Percentiles rank a stretch among this genome's conserved stretches.
Conservation (phyloP, 2,797 vertebrate species). For the Sebastes taczanowskii region DNA sequence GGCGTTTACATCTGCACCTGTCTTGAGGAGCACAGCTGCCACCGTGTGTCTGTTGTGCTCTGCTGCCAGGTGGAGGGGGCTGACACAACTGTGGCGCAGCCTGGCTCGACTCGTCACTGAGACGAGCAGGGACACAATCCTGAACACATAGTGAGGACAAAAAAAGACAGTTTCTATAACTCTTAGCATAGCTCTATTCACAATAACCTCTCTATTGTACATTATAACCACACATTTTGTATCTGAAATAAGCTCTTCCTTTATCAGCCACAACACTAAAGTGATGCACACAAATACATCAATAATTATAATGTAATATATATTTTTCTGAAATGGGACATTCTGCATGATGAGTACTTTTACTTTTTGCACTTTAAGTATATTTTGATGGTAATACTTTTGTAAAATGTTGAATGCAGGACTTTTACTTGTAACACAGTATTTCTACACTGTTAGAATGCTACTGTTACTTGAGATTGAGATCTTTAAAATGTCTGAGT, state of each 20-base stretch:
- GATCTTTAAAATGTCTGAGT: too few species aligned
- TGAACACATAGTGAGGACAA: constrained; percentile 58
- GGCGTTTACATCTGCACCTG: constrained; percentile 90
- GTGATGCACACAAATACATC: too few species aligned
- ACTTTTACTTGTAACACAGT: too few species aligned
- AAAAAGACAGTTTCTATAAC: not conserved
- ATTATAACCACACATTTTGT: not conserved
- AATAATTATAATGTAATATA: too few species aligned
- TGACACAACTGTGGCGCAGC: constrained; percentile 90
- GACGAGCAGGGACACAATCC: constrained; percentile 91
- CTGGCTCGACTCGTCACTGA: constrained; percentile 90
- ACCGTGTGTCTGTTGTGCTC: constrained; percentile 86
- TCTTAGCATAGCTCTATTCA: not conserved
- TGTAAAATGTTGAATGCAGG: too few species aligned
- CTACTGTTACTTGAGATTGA: too few species aligned
- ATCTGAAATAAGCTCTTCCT: not conserved
- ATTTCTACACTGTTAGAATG: too few species aligned
- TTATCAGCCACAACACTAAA: too few species aligned
- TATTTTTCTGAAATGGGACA: too few species aligned
- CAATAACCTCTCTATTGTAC: not conserved
- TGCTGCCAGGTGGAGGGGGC: constrained; percentile 93
- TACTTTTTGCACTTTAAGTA: too few species aligned
- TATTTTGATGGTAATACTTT: too few species aligned
- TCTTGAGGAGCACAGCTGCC: constrained; percentile 88
- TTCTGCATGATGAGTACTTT: too few species aligned